A percentile compares a stretch with the other conserved stretches of the same genome.
Conservation (phyloP, 2,888 invertebrate genomes). For the Stictocephala bisonia region DNA sequence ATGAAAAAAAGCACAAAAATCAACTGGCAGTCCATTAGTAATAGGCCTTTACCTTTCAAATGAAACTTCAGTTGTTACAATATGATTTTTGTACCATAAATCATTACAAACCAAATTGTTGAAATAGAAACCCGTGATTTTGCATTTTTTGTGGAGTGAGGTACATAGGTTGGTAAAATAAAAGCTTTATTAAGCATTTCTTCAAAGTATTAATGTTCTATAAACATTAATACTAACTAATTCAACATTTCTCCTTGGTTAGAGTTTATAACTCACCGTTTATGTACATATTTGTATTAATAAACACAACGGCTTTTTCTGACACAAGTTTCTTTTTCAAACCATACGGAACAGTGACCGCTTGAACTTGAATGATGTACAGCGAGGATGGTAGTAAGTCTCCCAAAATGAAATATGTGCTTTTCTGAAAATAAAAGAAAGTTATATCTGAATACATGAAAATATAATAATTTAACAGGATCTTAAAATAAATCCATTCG, state of each 20-base stretch:
- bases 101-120: too few relatives aligned
- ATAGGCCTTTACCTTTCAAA: too few relatives aligned
- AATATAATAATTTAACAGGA: conserved; percentile 24
- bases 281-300: conserved; percentile 74
- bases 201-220: too few relatives aligned
- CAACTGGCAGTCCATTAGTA: too few relatives aligned
- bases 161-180: too few relatives aligned
- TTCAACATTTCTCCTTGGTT: not conserved
- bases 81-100: too few relatives aligned
- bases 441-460: conserved; percentile 6
- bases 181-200: too few relatives aligned
- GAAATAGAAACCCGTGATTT: too few relatives aligned
- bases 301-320: conserved; percentile 76
- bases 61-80: too few relatives aligned
- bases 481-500: not conserved
- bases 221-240: too few relatives aligned
- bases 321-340: conserved; percentile 75
- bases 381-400: conserved; percentile 75
- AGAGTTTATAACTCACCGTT: conserved; percentile 61
- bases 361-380: conserved; percentile 84
- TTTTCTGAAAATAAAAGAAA: conserved; percentile 67
- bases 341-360: conserved; percentile 74
- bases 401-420: conserved; percentile 73
- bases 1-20: too few relatives aligned
- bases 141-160: too few relatives aligned